Evolutionary conservation across 2,888 invertebrate genomes (phyloP), one percentile per base, ranked within the genome.

Genomic region (Ctena decussata): DNA sequence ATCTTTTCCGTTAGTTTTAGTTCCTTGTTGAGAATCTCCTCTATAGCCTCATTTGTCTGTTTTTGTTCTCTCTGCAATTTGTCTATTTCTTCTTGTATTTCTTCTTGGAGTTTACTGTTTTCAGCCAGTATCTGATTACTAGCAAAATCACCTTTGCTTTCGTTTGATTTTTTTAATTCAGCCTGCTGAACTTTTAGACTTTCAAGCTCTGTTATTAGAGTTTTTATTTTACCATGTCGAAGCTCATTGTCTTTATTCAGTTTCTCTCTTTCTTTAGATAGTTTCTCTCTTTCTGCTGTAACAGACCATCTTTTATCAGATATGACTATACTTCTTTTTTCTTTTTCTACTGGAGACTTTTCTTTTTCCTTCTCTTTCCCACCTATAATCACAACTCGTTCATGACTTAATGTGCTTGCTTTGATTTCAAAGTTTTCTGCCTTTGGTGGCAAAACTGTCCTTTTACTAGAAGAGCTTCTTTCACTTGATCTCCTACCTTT

Each of bases 71-170:
- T 85, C 85, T 84, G 46, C 82, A 95, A 85, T 41, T 89, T 87
- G 18, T 77, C 74, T 21, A 95, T 91, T 84, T 95, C 94, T 70
- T 85, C 81, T 21, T 89, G 88, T 27, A 95, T 94, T 77, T 94
- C 94, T 41, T 93, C 93, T 80, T 94, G 93, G 24, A 95, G 90
- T 80, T 94, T 93, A 71, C 87, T 93, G 77, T 94, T 95, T 75
- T 95, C 93, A 30, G 90, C 60, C 8, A 95, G 82, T 24, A 94
- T 88, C 0, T 94, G 95, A 84, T 95, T 95, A 77, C 92, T 94
- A 85, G 94, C 94, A 6, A 94, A 93, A 87, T 93, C 94, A 80
- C 91, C 94, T 73, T 92, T 90, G 0, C 89, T 85, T 49, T 91
- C 91, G 60, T 91, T 91, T 74, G 92, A 93, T 49, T 94, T 91